Evolutionary conservation across 2,797 vertebrate species (phyloP).

Genomic region (Periparus ater): DNA sequence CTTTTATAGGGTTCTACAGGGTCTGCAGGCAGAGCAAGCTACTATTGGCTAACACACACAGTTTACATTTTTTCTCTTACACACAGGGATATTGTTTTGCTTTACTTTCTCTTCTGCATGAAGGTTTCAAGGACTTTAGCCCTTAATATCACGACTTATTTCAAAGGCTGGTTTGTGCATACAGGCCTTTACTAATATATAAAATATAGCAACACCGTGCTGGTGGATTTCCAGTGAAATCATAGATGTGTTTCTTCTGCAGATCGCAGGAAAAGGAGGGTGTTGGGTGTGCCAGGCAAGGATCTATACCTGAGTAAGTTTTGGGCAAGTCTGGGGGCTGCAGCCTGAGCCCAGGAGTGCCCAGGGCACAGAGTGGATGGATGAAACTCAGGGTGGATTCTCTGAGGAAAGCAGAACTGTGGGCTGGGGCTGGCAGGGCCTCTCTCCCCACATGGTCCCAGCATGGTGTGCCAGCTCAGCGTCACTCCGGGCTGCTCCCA

Average conservation of each 20-base stretch:
- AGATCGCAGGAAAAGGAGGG: not conserved
- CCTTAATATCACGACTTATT: no score
- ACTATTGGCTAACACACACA: no score
- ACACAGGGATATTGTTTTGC: no score
- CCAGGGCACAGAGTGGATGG: not conserved
- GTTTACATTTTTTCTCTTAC: no score
- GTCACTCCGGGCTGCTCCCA: accelerated
- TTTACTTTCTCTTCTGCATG: no score
- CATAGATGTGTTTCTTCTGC: not conserved
- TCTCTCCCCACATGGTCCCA: not conserved
- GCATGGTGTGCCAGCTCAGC: not conserved
- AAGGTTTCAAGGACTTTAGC: no score
- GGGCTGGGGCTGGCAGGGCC: not conserved
- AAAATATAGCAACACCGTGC: no score
- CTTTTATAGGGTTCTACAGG: no score
- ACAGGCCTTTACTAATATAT: no score
- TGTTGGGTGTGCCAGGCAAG: not conserved
- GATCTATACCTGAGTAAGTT: not conserved
- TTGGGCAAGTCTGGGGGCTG: not conserved
- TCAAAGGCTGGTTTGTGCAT: no score
- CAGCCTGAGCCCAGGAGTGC: not conserved
- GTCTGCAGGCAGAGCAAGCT: no score
- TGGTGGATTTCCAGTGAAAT: not conserved
- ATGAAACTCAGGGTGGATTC: accelerated
- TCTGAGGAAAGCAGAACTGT: not conserved